Percentiles rank a stretch among this genome's conserved stretches.
These are phyloP conservation scores for Tiaroga cobitis DNA, from an alignment of 2,797 vertebrate species.

Conservation along the genomic window DNA sequence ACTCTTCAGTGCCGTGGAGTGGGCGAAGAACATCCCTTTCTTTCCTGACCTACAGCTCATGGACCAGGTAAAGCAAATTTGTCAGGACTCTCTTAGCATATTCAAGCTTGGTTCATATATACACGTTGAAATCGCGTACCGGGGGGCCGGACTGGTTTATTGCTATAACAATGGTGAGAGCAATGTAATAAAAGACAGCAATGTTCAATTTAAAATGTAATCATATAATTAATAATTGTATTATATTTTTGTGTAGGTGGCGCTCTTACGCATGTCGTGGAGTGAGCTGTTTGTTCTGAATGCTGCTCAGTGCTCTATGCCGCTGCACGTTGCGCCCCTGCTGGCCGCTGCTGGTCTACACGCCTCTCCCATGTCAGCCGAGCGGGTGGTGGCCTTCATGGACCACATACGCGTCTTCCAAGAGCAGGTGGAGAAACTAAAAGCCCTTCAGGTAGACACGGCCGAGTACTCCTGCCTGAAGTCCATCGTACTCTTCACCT, in stretches of 20 bases:
- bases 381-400: constrained; percentile 88
- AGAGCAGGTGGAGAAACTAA: constrained; percentile 90
- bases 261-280: constrained; percentile 87
- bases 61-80: constrained; percentile 78
- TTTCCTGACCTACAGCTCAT: constrained; percentile 89
- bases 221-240: not conserved
- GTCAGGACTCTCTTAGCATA: not conserved
- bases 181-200: not conserved
- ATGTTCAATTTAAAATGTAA: not conserved
- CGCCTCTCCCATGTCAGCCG: constrained; percentile 86
- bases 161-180: not conserved
- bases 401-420: constrained; percentile 90
- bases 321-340: constrained; percentile 85
- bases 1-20: constrained; percentile 88
- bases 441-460: constrained; percentile 86
- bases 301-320: constrained; percentile 88
- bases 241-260: constrained; percentile 70
- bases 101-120: not conserved
- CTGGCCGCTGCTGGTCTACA: constrained; percentile 87
- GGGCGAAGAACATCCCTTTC: constrained; percentile 91
- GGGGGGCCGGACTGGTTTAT: not conserved
- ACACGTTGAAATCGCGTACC: no score
- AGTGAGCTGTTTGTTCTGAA: constrained; percentile 89
- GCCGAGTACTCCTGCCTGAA: constrained; percentile 89
- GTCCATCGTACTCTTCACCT: constrained; percentile 87